These are phyloP conservation scores for Ornithorhynchus anatinus DNA, from an alignment of 2,113 vertebrate species.

Conservation along the genomic window DNA sequence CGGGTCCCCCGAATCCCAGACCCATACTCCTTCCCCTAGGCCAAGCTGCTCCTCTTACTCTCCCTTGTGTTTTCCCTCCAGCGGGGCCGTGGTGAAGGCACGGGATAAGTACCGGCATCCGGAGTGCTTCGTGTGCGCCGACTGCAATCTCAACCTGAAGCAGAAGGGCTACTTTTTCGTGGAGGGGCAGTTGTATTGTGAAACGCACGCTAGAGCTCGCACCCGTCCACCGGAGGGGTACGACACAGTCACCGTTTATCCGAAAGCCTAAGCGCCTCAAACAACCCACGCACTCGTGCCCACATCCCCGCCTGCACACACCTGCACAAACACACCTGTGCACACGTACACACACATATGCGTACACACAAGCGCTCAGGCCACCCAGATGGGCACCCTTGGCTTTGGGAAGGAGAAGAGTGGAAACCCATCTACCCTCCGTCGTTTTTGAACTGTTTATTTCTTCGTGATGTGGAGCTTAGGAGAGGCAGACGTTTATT, in stretches of 20 bases:
- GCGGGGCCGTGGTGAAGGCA: constrained; percentile 94
- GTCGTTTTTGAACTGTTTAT: constrained; percentile 36
- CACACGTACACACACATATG: constrained; percentile 17
- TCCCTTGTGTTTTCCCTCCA: constrained; percentile 43
- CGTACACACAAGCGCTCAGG: not conserved
- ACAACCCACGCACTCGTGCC: not conserved
- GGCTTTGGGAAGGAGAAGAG: constrained; percentile 39
- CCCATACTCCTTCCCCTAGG: no score
- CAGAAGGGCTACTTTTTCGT: constrained; percentile 97
- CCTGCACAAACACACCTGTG: not conserved
- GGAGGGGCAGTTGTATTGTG: constrained; percentile 95
- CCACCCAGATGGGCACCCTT: not conserved
- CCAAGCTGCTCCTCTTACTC: no score
- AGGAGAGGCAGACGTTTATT: not conserved
- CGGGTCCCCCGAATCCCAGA: no score
- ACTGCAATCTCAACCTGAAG: constrained; percentile 95
- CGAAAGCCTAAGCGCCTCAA: constrained; percentile 70
- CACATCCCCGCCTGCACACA: not conserved
- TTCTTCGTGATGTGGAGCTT: not conserved
- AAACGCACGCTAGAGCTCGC: constrained; percentile 86
- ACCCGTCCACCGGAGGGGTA: constrained; percentile 90
- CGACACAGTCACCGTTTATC: constrained; percentile 85
- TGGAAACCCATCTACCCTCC: not conserved
- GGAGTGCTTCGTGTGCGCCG: constrained; percentile 93
- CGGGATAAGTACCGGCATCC: constrained; percentile 92